A percentile compares a stretch with the other conserved stretches of the same genome.
phyloP scores from a whole-genome alignment of 2,888 invertebrate species.

The Busseola fusca region DNA sequence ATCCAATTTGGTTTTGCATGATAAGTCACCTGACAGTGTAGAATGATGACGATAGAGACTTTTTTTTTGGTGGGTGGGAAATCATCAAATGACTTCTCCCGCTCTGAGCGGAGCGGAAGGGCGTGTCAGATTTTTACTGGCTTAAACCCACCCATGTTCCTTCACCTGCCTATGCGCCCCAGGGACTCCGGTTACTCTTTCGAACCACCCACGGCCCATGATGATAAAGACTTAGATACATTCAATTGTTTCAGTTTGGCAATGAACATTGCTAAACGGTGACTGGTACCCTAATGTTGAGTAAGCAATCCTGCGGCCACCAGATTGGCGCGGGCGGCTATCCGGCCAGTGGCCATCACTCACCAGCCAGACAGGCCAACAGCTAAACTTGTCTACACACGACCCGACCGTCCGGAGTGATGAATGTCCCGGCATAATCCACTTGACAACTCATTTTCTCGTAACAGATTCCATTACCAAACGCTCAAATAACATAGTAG shows the following conservation, averaged over 20 bases:
- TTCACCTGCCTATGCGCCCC: no score
- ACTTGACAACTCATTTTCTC: constrained; percentile 88
- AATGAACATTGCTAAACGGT: constrained; percentile 10
- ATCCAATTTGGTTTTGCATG: no score
- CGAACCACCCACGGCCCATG: no score
- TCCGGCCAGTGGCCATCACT: constrained; percentile 51
- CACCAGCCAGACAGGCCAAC: constrained; percentile 51
- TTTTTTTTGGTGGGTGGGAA: no score
- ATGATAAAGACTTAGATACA: constrained; percentile 4
- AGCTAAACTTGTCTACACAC: constrained; percentile 59
- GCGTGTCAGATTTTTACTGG: no score
- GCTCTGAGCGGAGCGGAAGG: no score
- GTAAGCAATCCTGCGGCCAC: constrained; percentile 30
- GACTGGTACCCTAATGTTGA: constrained; percentile 33
- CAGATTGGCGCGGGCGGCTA: constrained; percentile 25
- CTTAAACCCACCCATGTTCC: no score
- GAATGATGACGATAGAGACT: no score
- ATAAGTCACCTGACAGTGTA: neutral
- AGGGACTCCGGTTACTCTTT: no score
- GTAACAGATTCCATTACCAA: constrained; percentile 86
- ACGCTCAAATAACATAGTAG: constrained; percentile 84
- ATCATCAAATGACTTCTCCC: no score
- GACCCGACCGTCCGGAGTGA: constrained; percentile 70
- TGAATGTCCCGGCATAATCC: constrained; percentile 79
- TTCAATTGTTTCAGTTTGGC: constrained; percentile 21